Evolutionary conservation across 2,888 invertebrate species (phyloP), one percentile per base, ranked within the genome.

Genomic region (Orthosia cruda): DNA sequence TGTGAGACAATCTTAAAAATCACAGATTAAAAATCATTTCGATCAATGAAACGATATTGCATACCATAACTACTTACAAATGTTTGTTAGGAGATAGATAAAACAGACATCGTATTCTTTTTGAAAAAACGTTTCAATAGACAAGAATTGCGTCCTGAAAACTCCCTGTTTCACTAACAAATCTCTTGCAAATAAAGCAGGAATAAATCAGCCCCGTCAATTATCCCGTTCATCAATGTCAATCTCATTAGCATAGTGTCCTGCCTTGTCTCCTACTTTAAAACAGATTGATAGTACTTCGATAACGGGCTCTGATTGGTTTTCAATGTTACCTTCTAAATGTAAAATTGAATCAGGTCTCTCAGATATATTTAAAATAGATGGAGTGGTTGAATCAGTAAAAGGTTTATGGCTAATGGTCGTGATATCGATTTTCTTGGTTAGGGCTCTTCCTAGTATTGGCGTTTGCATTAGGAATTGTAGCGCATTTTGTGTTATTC

Each of bases 221-320:
- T 72, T 71, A 78, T 74, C 55, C 62, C 59, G 63, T 71, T 72
- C 70, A 61, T 79, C 74, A 77, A 71, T 74, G 82, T 71, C 78
- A 66, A 76, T 66, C 71, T 78, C 83, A 85, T 83, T 86, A 77
- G 76, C 74, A 79, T 74, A 77, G 63, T 64, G 71, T 72, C 77
- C 40, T 66, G 26, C 64, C 73, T 73, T 75, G 79, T 81, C 74
- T 80, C n/a, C 40, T 66, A 74, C 49, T 79, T 78, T 75, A 77
- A 77, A 85, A 85, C 69, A 83, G 69, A 75, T 71, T 70, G 84
- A 85, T 81, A 88, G 76, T 65, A 65, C 47, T 63, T 12, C 50
- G 80, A 81, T 85, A 79, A 70, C 55, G 32, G 47, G 32, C 68
- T 58, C 62, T 68, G 71, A 85, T 80, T 80, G 75, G 77, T 81